Percentiles rank a stretch among this genome's conserved stretches.
Evolutionary conservation across 2,113 vertebrate species (phyloP).

Genomic region (Embiotoca jacksoni): DNA sequence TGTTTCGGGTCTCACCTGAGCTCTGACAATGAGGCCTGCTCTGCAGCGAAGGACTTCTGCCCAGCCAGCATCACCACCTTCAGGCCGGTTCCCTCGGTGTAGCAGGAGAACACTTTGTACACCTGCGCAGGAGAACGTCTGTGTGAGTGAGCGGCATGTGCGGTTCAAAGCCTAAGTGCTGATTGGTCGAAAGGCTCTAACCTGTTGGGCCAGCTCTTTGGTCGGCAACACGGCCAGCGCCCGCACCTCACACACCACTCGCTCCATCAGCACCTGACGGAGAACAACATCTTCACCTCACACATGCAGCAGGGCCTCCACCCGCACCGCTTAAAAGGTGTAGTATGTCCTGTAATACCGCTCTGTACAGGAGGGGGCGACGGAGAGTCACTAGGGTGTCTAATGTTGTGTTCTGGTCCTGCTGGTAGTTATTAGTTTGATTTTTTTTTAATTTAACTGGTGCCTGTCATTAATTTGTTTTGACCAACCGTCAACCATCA

Average conservation of each 20-base stretch:
- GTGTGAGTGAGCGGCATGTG: not conserved
- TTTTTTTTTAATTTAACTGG: no score
- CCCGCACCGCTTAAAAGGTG: not conserved
- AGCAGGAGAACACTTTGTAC: slow-evolving; percentile 90
- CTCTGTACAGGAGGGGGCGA: no score
- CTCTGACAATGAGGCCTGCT: slow-evolving; percentile 89
- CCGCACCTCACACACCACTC: slow-evolving; percentile 90
- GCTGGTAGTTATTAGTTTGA: no score
- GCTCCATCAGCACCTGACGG: slow-evolving; percentile 86
- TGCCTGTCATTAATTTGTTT: no score
- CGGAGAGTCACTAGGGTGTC: no score
- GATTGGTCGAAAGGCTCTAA: not conserved
- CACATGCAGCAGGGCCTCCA: not conserved
- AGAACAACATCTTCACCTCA: not conserved
- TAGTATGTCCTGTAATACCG: no score
- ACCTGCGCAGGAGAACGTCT: slow-evolving; percentile 81
- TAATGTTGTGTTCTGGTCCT: no score
- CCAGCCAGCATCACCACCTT: slow-evolving; percentile 90
- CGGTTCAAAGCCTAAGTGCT: not conserved
- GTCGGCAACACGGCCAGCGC: slow-evolving; percentile 93
- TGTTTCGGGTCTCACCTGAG: slow-evolving; percentile 81
- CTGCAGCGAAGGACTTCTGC: slow-evolving; percentile 89
- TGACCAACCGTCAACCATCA: no score
- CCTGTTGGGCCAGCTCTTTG: slow-evolving; percentile 98
- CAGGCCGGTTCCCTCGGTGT: slow-evolving; percentile 87